These are phyloP conservation scores for Sphinx pinastri DNA, from an alignment of 2,888 invertebrate species.

Conservation along the genomic window DNA sequence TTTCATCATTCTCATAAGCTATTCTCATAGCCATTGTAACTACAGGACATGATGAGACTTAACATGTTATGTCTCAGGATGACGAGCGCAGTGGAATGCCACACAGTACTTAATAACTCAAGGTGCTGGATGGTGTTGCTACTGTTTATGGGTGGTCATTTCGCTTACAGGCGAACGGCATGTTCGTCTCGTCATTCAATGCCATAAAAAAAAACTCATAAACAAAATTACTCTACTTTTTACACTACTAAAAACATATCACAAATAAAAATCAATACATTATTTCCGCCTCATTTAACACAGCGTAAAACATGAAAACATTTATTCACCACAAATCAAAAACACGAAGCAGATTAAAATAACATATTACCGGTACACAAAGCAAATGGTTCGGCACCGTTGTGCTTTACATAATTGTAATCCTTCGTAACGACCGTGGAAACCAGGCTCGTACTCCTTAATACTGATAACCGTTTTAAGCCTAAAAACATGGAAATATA, in stretches of 20 bases:
- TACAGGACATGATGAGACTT: too few species aligned
- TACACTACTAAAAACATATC: neutral
- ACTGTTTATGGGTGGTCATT: too few species aligned
- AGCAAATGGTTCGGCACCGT: slow-evolving; percentile 61
- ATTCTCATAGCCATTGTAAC: too few species aligned
- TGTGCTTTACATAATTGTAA: slow-evolving; percentile 68
- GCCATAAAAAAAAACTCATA: too few species aligned
- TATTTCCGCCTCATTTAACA: slow-evolving; percentile 15
- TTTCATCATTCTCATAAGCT: too few species aligned
- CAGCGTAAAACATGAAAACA: slow-evolving; percentile 6
- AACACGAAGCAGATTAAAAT: slow-evolving; percentile 54
- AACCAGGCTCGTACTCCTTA: slow-evolving; percentile 31
- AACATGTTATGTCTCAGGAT: too few species aligned
- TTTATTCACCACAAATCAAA: slow-evolving; percentile 31
- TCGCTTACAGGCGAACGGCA: too few species aligned
- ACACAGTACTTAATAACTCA: too few species aligned
- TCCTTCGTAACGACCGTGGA: slow-evolving; percentile 51
- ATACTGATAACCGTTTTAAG: slow-evolving; percentile 28
- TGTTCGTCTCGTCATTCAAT: too few species aligned
- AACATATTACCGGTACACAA: slow-evolving; percentile 57
- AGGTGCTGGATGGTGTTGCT: too few species aligned
- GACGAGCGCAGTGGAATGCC: too few species aligned
- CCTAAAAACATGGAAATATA: slow-evolving; percentile 12
- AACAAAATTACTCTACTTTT: too few species aligned
- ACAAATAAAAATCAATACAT: neutral